phyloP scores from a whole-genome alignment of 2,797 vertebrate species.

The Muraenolepis orangiensis region DNA sequence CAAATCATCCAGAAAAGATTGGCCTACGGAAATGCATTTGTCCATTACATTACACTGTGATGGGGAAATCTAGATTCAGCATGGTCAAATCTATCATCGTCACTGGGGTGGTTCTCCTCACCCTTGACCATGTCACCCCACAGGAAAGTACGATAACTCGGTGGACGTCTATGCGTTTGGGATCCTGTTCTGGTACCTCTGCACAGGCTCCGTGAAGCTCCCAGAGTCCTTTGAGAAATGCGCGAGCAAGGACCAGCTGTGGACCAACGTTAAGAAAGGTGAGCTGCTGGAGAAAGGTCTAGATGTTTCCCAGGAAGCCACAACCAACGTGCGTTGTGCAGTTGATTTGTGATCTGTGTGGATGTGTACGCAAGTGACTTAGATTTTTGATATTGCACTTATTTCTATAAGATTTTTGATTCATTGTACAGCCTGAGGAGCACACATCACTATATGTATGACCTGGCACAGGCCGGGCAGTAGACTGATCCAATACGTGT shows the following conservation, averaged over 20 bases:
- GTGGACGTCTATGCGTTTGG: conserved; percentile 98
- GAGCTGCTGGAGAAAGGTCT: conserved; percentile 6
- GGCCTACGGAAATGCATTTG: too few species aligned
- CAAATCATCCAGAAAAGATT: too few species aligned
- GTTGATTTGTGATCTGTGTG: too few species aligned
- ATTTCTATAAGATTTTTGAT: too few species aligned
- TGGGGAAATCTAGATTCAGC: too few species aligned
- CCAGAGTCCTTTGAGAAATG: conserved; percentile 98
- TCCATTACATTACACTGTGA: too few species aligned
- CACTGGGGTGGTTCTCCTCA: neutral
- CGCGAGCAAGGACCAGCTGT: conserved; percentile 97
- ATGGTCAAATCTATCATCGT: neutral
- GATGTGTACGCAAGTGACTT: too few species aligned
- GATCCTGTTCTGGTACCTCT: conserved; percentile 98
- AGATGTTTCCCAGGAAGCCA: neutral
- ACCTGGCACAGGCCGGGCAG: too few species aligned
- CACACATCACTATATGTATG: too few species aligned
- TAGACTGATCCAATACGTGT: neutral
- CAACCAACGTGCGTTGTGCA: too few species aligned
- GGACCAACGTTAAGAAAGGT: conserved; percentile 98
- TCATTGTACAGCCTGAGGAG: too few species aligned
- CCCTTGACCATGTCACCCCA: neutral
- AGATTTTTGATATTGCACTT: too few species aligned
- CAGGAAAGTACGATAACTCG: conserved; percentile 97
- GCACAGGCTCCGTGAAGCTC: conserved; percentile 92